Conservation (phyloP, 2,797 vertebrate species). For the Balearica regulorum region DNA sequence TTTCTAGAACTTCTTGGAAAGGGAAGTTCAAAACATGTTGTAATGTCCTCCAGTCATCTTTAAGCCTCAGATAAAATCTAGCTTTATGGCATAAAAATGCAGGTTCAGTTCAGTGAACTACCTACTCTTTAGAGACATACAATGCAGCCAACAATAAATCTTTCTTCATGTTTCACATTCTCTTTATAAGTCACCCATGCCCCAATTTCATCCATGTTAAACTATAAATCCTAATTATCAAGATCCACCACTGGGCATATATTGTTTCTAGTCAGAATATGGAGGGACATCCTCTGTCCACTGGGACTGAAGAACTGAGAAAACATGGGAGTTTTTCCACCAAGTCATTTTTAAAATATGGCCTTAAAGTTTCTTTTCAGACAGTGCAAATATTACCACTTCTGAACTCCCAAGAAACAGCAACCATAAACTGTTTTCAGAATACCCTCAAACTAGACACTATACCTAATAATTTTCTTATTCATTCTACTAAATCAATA, state of each 20-base stretch:
- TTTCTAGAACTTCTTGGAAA: not conserved
- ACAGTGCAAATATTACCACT: not conserved
- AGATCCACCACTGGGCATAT: not conserved
- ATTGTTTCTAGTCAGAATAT: not conserved
- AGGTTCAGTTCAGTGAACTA: not conserved
- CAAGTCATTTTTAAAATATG: not conserved
- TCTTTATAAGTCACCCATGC: not conserved
- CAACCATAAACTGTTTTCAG: not conserved
- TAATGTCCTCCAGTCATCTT: not conserved
- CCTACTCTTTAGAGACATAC: not conserved
- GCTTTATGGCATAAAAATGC: not conserved
- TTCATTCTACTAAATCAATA: not conserved
- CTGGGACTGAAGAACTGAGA: not conserved
- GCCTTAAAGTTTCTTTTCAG: not conserved
- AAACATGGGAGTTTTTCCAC: accelerated
- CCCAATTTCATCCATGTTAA: not conserved
- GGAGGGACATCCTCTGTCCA: not conserved
- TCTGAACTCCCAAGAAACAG: not conserved
- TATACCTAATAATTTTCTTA: not conserved
- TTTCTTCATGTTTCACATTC: not conserved
- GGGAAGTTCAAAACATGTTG: not conserved
- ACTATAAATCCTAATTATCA: not conserved
- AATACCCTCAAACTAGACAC: not conserved
- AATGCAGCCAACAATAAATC: not conserved
- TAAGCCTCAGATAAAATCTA: not conserved